Evolutionary conservation across 1,140 invertebrate genomes (phyloP).

Genomic region (Hycleus phaleratus): DNA sequence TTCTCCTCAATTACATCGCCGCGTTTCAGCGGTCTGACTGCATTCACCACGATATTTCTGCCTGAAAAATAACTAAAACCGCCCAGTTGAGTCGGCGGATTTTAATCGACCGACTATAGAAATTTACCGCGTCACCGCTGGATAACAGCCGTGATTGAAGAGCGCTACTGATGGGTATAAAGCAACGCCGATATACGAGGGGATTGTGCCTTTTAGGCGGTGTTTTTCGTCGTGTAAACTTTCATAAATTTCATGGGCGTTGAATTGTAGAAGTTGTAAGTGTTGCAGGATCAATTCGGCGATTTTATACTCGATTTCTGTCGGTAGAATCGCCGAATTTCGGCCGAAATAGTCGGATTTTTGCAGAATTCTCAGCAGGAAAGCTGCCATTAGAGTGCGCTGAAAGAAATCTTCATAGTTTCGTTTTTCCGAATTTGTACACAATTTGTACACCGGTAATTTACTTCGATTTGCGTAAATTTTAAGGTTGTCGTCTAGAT

Average conservation of each 20-base stretch:
- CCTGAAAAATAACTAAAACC: constrained; percentile 63
- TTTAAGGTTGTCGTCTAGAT: constrained; percentile 45
- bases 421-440: constrained; percentile 57
- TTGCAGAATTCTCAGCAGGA: constrained; percentile 64
- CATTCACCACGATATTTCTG: constrained; percentile 60
- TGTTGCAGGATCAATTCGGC: constrained; percentile 60
- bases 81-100: no score
- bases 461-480: constrained; percentile 44
- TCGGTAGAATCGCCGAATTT: constrained; percentile 32
- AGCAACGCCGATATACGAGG: constrained; percentile 63
- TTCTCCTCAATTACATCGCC: constrained; percentile 71
- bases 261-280: constrained; percentile 78
- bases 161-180: constrained; percentile 72
- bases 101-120: no score
- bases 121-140: constrained; percentile 61
- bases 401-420: constrained; percentile 66
- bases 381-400: constrained; percentile 67
- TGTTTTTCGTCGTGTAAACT: constrained; percentile 46
- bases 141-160: constrained; percentile 86
- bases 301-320: constrained; percentile 49
- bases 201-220: constrained; percentile 41
- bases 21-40: constrained; percentile 53
- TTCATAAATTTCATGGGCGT: constrained; percentile 84
- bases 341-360: constrained; percentile 51
- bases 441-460: constrained; percentile 52